These are phyloP conservation scores for Heloderma charlesbogerti DNA, from an alignment of 2,113 vertebrate genomes.

Conservation along the genomic window DNA sequence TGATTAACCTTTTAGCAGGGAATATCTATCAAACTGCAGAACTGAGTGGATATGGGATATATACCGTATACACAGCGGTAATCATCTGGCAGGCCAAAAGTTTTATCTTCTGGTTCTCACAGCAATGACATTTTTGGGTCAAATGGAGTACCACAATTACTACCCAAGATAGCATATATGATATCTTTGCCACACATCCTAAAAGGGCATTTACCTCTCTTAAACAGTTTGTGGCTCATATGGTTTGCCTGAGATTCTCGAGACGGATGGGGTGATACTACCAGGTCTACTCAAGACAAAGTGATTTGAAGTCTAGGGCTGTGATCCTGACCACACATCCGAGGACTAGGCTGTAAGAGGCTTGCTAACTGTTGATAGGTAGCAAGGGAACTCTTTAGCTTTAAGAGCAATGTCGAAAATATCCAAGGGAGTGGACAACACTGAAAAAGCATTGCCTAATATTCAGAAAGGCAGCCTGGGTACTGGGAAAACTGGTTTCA, in stretches of 20 bases:
- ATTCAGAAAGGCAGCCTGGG: neutral
- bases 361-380: neutral
- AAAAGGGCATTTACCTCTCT: neutral
- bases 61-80: too few relatives aligned
- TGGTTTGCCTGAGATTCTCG: neutral
- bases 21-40: neutral
- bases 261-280: neutral
- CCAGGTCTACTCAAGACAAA: neutral
- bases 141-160: neutral
- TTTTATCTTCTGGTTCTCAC: neutral
- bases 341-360: neutral
- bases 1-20: neutral
- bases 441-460: neutral
- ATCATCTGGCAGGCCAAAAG: neutral
- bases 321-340: neutral
- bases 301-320: neutral
- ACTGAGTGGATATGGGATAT: neutral
- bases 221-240: neutral
- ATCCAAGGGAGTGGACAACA: rapidly evolving
- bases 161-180: neutral
- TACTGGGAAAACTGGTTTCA: neutral
- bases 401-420: neutral
- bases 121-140: neutral
- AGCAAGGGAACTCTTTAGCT: neutral
- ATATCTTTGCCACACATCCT: neutral